These are phyloP conservation scores for Tetranychus truncatus DNA, from an alignment of 2,888 invertebrate species.

Conservation along the genomic window DNA sequence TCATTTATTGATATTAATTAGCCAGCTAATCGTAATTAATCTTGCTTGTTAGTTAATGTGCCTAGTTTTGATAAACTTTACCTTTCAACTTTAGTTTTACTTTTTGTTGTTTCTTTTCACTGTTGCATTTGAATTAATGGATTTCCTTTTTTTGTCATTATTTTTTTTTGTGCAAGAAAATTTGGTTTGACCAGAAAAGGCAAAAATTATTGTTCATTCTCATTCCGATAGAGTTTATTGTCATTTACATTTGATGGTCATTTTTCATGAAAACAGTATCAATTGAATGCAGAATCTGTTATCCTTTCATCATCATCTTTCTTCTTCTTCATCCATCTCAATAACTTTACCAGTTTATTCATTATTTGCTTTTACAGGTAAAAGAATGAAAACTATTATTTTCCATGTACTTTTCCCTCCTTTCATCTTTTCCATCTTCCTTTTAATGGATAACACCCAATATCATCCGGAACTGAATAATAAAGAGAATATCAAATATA, in stretches of 20 bases:
- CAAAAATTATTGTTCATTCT: not conserved
- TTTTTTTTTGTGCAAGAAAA: not conserved
- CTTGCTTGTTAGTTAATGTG: not conserved
- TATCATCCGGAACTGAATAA: too few species aligned
- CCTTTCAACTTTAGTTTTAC: not conserved
- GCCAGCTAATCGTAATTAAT: not conserved
- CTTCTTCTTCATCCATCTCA: too few species aligned
- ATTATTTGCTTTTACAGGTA: too few species aligned
- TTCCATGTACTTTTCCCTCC: too few species aligned
- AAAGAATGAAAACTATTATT: too few species aligned
- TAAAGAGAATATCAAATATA: too few species aligned
- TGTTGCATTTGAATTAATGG: not conserved
- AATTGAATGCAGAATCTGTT: too few species aligned
- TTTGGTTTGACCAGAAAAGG: not conserved
- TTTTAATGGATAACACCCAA: too few species aligned
- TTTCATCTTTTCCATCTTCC: too few species aligned
- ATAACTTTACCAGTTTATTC: too few species aligned
- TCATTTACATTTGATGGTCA: not conserved
- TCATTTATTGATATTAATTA: not conserved
- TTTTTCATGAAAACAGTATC: not conserved
- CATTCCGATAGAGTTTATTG: not conserved
- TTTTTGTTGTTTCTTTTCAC: not conserved
- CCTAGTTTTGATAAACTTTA: not conserved
- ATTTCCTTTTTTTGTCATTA: not conserved
- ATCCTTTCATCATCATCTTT: too few species aligned